Evolutionary conservation across 23 tunicate genomes (phyloP), one percentile per base, ranked within the genome.

Genomic region (Aplidium turbinatum): DNA sequence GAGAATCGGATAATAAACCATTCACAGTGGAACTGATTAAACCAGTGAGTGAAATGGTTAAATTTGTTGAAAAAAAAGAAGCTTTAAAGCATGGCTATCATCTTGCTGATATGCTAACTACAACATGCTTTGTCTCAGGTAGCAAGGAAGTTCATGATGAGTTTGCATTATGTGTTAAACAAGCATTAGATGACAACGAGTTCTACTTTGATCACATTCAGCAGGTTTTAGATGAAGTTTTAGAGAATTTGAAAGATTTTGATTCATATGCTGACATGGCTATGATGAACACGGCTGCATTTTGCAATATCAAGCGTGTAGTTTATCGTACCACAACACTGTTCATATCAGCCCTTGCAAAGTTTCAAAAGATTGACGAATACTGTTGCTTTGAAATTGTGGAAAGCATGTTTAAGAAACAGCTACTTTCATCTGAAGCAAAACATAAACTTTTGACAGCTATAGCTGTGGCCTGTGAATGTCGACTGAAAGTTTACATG

Each of bases 21-120:
- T 63, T 46, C 53, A 78, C 56, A 50, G 47, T 63, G 23, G 85
- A 79, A 52, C 75, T 86, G 34, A 81, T 81, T 25, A 67, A 81
- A 40, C 70, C 86, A 11, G 78, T 66, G 19, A 36, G 31, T 16
- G 78, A 70, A 57, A 85, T 85, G 91, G 27, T 38, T 9, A n/a
- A 66, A 38, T 66, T 35, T 23, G 52, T 66, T 16, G 25, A 66
- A 16, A 3, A 29, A 13, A 23, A 66, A 35, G 73, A 18, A 23
- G 73, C 25, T 11, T 19, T 35, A n/a, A 66, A 66, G 38, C 36
- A 66, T 38, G 52, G 73, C 22, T 66, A 47, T 38, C 58, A 70
- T 28, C 58, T 70, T 4, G 58, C 38, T 70, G 76, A 70, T 28
- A 48, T 70, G 4, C 58, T 70, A 4, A 70, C 57, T 4, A 48